Evolutionary conservation across 2,113 vertebrate genomes (phyloP).

Genomic region (Pterocles gutturalis): DNA sequence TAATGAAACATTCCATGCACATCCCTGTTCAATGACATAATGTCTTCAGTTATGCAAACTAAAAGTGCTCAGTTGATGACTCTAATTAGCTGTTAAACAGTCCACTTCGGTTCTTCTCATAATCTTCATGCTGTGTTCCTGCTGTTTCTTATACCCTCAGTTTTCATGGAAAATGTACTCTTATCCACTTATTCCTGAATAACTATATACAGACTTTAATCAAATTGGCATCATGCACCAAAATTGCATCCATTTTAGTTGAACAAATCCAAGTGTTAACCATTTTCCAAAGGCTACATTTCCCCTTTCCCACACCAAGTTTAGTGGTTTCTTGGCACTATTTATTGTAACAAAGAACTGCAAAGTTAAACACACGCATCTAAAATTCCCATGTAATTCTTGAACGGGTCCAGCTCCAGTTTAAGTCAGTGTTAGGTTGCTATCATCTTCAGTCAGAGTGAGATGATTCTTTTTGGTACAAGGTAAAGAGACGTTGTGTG

Average conservation of each 20-base stretch:
- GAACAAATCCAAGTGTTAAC: not conserved
- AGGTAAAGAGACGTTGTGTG: not conserved
- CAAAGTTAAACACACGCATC: not conserved
- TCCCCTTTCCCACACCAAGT: not conserved
- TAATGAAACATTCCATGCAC: constrained; percentile 11
- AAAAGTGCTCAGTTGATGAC: constrained; percentile 33
- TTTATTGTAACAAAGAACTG: not conserved
- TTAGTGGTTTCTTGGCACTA: not conserved
- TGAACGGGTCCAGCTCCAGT: not conserved
- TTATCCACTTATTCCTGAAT: constrained; percentile 6
- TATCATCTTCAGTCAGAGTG: not conserved
- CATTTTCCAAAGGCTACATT: not conserved
- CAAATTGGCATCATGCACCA: not conserved
- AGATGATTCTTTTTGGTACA: not conserved
- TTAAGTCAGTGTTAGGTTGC: not conserved
- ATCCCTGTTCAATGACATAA: not conserved
- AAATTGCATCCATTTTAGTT: not conserved
- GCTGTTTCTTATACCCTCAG: not conserved
- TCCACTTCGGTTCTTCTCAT: constrained; percentile 32
- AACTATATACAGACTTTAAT: constrained; percentile 10
- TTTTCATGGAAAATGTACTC: constrained; percentile 1
- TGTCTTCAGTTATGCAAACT: constrained; percentile 23
- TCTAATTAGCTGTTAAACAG: constrained; percentile 58
- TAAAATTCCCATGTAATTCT: not conserved
- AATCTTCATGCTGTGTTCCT: constrained; percentile 18